These are phyloP conservation scores for Prolemur simus DNA, from an alignment of 2,113 vertebrate species.

Conservation along the genomic window DNA sequence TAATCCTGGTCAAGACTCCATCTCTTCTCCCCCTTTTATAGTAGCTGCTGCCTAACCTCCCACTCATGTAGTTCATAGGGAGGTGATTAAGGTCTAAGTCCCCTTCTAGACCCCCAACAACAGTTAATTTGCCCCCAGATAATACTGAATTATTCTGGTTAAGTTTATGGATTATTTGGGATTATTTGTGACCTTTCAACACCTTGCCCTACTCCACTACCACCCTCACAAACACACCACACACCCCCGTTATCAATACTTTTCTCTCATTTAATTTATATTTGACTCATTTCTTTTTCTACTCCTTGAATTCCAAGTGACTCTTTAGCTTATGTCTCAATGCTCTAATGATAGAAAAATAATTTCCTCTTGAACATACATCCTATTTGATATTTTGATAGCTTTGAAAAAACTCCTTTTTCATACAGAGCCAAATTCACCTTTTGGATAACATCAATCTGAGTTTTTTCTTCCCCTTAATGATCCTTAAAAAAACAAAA, in stretches of 20 bases:
- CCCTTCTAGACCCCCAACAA: background rate
- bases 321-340: background rate
- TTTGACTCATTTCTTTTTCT: background rate
- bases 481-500: background rate
- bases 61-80: background rate
- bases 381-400: background rate
- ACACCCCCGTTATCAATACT: background rate
- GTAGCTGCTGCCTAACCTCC: background rate
- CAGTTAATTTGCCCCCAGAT: background rate
- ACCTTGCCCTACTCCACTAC: background rate
- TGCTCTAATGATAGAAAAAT: background rate
- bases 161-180: background rate
- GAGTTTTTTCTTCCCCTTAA: background rate
- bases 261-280: background rate
- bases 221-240: background rate
- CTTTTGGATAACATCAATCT: background rate
- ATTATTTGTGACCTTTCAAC: background rate
- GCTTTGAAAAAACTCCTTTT: background rate
- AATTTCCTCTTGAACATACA: slow-evolving; percentile 25
- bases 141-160: background rate
- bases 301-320: background rate
- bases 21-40: background rate
- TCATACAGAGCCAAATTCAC: background rate
- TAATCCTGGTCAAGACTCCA: background rate
- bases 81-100: background rate